phyloP scores from a whole-genome alignment of 2,113 vertebrate genomes.

The Bujurquina vittata region DNA sequence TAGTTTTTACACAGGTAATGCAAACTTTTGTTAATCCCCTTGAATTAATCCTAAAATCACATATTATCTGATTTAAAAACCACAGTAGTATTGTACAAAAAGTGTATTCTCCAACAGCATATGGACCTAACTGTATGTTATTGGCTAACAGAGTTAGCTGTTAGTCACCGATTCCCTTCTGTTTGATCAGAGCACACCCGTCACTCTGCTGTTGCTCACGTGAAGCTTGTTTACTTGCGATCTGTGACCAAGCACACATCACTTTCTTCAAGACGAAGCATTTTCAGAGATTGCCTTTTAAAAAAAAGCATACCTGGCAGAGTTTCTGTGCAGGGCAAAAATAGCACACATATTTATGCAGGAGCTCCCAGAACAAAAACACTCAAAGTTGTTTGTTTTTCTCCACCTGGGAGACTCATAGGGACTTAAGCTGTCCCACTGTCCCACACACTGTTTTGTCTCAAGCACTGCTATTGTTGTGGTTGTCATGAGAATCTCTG shows the following conservation, averaged over 20 bases:
- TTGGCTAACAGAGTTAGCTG: neutral
- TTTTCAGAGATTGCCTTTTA: conserved; percentile 15
- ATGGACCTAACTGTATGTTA: accelerated
- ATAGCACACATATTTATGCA: conserved; percentile 50
- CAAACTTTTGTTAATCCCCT: neutral
- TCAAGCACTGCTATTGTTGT: conserved; percentile 53
- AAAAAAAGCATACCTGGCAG: neutral
- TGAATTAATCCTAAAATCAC: neutral
- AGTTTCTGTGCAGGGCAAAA: conserved; percentile 24
- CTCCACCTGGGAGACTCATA: conserved; percentile 36
- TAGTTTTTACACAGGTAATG: neutral
- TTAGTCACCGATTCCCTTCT: neutral
- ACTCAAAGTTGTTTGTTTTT: conserved; percentile 59
- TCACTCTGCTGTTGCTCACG: conserved; percentile 2
- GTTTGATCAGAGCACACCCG: neutral
- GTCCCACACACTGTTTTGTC: conserved; percentile 56
- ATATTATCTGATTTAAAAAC: too few relatives aligned
- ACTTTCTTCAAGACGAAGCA: conserved; percentile 15
- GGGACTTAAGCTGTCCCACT: conserved; percentile 54
- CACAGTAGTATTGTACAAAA: too few relatives aligned
- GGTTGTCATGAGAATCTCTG: conserved; percentile 63
- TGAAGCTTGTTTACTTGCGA: conserved; percentile 12
- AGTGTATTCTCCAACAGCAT: neutral
- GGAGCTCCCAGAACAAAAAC: conserved; percentile 52
- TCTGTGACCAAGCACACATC: conserved; percentile 24